These are phyloP conservation scores for Heliocidaris erythrogramma DNA, from an alignment of 35 echinoderm and acorn worm species.

Conservation along the genomic window DNA sequence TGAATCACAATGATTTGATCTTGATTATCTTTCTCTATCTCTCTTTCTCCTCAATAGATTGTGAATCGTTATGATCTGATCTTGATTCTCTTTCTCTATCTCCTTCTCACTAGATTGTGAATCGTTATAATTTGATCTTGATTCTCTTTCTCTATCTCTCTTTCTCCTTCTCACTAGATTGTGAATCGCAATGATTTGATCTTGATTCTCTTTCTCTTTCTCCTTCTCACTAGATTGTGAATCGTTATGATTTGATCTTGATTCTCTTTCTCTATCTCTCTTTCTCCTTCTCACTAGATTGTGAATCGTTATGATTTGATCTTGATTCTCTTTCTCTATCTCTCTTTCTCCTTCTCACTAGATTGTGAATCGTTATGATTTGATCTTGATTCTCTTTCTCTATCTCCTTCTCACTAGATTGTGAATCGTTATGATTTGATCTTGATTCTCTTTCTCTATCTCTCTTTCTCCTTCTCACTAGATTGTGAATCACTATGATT, in stretches of 20 bases:
- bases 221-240: conserved; percentile 60
- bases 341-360: conserved; percentile 23
- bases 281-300: conserved; percentile 56
- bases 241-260: conserved; percentile 76
- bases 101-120: conserved; percentile 60
- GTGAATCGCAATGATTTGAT: conserved; percentile 76
- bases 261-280: too few relatives aligned
- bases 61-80: conserved; percentile 77
- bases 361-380: conserved; percentile 83
- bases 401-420: conserved; percentile 55
- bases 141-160: too few relatives aligned
- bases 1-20: conserved; percentile 74
- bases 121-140: conserved; percentile 75
- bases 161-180: conserved; percentile 56
- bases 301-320: conserved; percentile 77
- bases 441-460: too few relatives aligned
- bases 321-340: too few relatives aligned
- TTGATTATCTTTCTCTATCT: conserved; percentile 59
- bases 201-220: conserved; percentile 63
- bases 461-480: conserved; percentile 23
- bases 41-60: conserved; percentile 61
- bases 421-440: conserved; percentile 77
- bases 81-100: conserved; percentile 61
- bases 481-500: conserved; percentile 82
- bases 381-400: conserved; percentile 70